Evolutionary conservation across 2,113 vertebrate species (phyloP), one percentile per base, ranked within the genome.

Genomic region (Platysternon megacephalum): DNA sequence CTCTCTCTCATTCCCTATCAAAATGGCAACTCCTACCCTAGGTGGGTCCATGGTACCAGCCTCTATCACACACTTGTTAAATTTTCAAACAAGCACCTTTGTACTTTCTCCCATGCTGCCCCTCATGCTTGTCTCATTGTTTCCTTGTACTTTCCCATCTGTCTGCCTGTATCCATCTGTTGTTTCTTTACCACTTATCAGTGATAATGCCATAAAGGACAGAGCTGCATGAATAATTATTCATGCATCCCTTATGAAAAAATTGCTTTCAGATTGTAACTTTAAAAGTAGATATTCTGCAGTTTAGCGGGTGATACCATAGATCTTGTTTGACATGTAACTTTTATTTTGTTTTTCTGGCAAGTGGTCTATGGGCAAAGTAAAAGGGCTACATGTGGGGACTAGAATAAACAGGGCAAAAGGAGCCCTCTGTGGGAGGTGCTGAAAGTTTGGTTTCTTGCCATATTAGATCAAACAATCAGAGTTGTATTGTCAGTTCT

Each of bases 281-380:
- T 76, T 79, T 91, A n/a, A 68, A 68, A 68, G 28, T 68, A 82
- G 29, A 2, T 42, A 90, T 32, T 19, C 58, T 80, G 55, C 8
- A 8, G 72, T 79, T 78, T 76, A 84, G 6, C 3, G 94, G 65
- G n/a, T 84, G 95, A 44, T 26, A 95, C 49, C 82, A 94, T 51
- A 87, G 81, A 35, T 55, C 72, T 51, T 90, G 2, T 82, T 76
- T 89, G 52, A 72, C 72, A 91, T 88, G 81, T 68, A 58, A 42
- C 68, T 22, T 21, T 91, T 90, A 88, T 86, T 95, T 95, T 95
- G 39, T 92, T 97, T 91, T 92, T 74, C 83, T 89, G 96, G 81
- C 44, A 91, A 89, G 93, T 79, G 94, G 13, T 35, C 13, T 61
- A 61, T 16, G 29, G 58, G 58, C 29, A 61, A 32, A 35, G 28